Percentiles rank a stretch among this genome's conserved stretches.
Conservation (phyloP, 2,113 vertebrate species). For the Vidua macroura region DNA sequence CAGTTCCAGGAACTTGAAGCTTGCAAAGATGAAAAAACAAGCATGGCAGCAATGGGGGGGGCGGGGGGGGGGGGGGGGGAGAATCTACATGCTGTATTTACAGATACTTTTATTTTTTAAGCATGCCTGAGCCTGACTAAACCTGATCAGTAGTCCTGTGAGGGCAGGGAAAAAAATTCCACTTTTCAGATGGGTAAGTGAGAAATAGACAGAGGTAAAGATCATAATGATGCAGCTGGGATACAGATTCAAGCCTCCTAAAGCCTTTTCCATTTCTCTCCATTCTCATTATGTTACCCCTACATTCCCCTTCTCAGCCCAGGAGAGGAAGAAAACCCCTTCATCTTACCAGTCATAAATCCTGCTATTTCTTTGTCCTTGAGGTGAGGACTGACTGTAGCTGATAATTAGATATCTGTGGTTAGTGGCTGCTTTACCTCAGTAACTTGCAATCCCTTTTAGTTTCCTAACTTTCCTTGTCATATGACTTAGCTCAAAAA, state of each 20-base stretch:
- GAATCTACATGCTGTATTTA: background rate
- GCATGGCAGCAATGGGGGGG: background rate
- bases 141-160: background rate
- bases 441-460: background rate
- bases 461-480: background rate
- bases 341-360: background rate
- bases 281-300: background rate
- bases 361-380: background rate
- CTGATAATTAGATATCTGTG: background rate
- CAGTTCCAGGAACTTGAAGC: constrained; percentile 57
- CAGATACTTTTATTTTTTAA: background rate
- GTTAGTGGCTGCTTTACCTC: background rate
- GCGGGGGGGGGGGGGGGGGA: background rate
- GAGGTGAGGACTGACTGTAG: background rate
- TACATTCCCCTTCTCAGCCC: background rate
- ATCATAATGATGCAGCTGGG: background rate
- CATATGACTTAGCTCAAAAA: background rate
- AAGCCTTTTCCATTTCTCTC: background rate
- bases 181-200: background rate
- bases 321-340: background rate
- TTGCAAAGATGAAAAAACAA: constrained; percentile 48
- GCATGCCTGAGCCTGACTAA: background rate
- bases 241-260: background rate
- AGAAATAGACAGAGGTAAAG: background rate
- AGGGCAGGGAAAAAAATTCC: background rate